Evolutionary conservation across 2,888 invertebrate species (phyloP).

Genomic region (Aphidius colemani): DNA sequence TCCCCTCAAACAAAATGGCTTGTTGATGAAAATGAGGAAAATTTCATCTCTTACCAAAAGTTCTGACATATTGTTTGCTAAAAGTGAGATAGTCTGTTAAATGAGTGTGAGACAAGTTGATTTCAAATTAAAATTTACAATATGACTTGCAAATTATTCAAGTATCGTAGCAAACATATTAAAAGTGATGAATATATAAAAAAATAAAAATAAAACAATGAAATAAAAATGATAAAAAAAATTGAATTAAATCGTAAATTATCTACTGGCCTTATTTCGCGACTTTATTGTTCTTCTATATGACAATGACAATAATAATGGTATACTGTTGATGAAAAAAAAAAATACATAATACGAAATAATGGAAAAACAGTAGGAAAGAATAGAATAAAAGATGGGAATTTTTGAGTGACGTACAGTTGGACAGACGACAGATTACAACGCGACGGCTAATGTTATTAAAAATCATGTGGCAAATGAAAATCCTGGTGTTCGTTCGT

Average conservation of each 20-base stretch:
- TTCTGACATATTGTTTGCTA: background rate
- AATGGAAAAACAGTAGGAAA: constrained; percentile 23
- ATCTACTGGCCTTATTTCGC: constrained; percentile 34
- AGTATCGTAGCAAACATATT: constrained; percentile 6
- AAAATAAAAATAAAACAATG: background rate
- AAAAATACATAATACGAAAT: constrained; percentile 16
- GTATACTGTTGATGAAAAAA: constrained; percentile 14
- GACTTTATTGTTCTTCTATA: constrained; percentile 6
- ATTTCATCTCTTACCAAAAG: background rate
- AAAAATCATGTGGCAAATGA: constrained; percentile 38
- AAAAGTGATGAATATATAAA: background rate
- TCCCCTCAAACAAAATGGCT: background rate
- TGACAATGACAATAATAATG: constrained; percentile 3
- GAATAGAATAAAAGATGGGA: constrained; percentile 31
- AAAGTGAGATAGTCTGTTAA: background rate
- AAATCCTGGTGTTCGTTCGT: constrained; percentile 29
- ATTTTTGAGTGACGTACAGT: constrained; percentile 36
- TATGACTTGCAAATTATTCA: constrained; percentile 6
- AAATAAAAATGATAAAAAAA: constrained; percentile 10
- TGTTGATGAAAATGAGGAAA: constrained; percentile 1
- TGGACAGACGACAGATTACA: constrained; percentile 38
- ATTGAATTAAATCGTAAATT: constrained; percentile 47
- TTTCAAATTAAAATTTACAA: constrained; percentile 13
- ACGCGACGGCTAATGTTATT: constrained; percentile 37
- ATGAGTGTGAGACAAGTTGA: background rate